phyloP scores from a whole-genome alignment of 1,140 invertebrate genomes.

The Micrasema longulum region DNA sequence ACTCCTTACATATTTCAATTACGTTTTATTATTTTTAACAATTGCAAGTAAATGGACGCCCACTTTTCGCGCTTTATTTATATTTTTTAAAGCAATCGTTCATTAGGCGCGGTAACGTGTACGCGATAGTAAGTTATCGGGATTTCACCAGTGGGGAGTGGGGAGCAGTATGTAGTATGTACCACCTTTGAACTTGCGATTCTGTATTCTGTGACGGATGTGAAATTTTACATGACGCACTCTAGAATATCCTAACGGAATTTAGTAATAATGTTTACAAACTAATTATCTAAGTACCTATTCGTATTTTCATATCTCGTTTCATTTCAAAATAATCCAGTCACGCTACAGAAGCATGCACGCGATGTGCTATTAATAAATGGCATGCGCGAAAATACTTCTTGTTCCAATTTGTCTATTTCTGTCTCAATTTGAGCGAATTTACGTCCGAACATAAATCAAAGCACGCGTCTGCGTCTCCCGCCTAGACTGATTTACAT shows the following conservation, averaged over 20 bases:
- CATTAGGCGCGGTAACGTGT: no score
- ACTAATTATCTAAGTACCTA: not conserved
- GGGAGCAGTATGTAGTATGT: not conserved
- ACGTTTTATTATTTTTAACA: no score
- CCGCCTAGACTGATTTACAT: no score
- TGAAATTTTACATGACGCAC: not conserved
- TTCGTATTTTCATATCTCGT: not conserved
- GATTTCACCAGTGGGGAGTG: no score
- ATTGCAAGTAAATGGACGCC: no score
- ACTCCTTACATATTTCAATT: no score
- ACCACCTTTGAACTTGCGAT: not conserved
- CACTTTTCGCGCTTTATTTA: no score
- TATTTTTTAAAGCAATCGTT: no score
- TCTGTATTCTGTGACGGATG: not conserved
- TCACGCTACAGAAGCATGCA: not conserved
- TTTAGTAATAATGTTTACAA: not conserved
- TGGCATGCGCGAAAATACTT: constrained; percentile 18
- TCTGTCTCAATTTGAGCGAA: constrained; percentile 7
- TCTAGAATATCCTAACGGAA: not conserved
- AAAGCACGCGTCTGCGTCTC: not conserved
- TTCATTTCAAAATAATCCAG: not conserved
- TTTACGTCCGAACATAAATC: constrained; percentile 5
- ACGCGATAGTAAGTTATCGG: no score
- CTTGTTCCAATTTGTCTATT: constrained; percentile 22
- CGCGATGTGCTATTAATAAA: constrained; percentile 28